A percentile compares a stretch with the other conserved stretches of the same genome.
These are phyloP conservation scores for Zosterops lateralis DNA, from an alignment of 2,113 vertebrate species.

Conservation along the genomic window DNA sequence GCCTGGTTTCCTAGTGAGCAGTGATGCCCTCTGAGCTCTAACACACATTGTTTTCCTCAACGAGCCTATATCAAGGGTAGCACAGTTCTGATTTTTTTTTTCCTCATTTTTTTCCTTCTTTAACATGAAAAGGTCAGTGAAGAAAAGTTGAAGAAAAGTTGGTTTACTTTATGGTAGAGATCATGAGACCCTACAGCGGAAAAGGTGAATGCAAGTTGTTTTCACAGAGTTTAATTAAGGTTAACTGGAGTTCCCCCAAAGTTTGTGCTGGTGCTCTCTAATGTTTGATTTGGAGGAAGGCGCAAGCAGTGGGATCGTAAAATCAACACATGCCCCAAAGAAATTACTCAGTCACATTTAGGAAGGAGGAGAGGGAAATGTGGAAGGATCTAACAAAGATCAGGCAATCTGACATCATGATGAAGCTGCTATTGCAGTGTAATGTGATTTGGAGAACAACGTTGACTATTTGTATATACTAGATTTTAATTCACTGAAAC, in stretches of 20 bases:
- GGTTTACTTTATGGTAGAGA: constrained; percentile 3
- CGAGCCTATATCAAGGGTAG: neutral
- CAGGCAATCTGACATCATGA: neutral
- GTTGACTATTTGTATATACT: neutral
- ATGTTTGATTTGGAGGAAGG: constrained; percentile 45
- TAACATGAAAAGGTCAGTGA: neutral
- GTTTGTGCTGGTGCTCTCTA: neutral
- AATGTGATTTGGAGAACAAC: neutral
- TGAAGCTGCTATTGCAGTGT: neutral
- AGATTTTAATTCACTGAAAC: neutral
- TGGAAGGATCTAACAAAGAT: neutral
- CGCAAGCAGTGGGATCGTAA: neutral
- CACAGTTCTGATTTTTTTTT: neutral
- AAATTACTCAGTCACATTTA: neutral
- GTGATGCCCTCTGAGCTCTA: neutral
- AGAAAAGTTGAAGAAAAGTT: neutral
- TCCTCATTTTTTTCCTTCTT: neutral
- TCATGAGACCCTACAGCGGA: neutral
- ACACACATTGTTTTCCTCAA: neutral
- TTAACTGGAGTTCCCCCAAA: neutral
- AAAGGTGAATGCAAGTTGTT: constrained; percentile 22
- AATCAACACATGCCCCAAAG: constrained; percentile 20
- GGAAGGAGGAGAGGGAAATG: neutral
- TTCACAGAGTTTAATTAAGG: constrained; percentile 20
- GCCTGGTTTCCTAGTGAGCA: neutral